Evolutionary conservation across 2,113 vertebrate genomes (phyloP), one percentile per base, ranked within the genome.

Genomic region (Mystacornis crossleyi): DNA sequence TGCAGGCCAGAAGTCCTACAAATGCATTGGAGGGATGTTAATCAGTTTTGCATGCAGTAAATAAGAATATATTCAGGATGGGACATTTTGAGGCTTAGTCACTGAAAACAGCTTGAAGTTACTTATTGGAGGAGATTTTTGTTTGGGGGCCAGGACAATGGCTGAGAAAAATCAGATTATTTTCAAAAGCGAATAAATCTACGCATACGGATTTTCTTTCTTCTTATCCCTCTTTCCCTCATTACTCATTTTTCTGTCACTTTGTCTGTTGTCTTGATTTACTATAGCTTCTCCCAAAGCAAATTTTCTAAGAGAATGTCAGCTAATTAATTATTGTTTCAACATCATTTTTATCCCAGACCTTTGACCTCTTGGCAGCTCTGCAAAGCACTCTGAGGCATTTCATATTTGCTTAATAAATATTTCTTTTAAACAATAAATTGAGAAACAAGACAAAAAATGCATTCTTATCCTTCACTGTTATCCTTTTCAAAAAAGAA

Each of bases 271-370:
- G 47, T 81, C 85, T 87, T 91, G 64, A 95, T 96, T 82, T 91
- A 93, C 85, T 65, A 82, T 58, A 61, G 77, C 85, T 90, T 93
- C 96, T 96, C 95, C 92, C 97, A 96, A 93, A 97, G 89, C 92
- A 90, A 94, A 83, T 96, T 96, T 97, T 86, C 87, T 75, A 90
- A 86, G 60, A 97, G 91, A 92, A 96, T 93, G 80, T 91, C 94
- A 97, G 78, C 86, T 94, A 96, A 97, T 98, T 98, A 97, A 95
- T 97, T 98, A 97, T 96, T 97, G 94, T 95, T 97, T 97, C 97
- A 95, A 72, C 86, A 96, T 93, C 42, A 81, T 92, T 97, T 97
- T 94, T 96, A 84, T 91, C 91, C 60, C 45, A 87, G 86, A 97
- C 89, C 91, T 97, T 90, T 95, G 90, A 96, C 94, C 96, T 93